Evolutionary conservation across 1,140 invertebrate species (phyloP).

Genomic region (Cotesia chilonis): DNA sequence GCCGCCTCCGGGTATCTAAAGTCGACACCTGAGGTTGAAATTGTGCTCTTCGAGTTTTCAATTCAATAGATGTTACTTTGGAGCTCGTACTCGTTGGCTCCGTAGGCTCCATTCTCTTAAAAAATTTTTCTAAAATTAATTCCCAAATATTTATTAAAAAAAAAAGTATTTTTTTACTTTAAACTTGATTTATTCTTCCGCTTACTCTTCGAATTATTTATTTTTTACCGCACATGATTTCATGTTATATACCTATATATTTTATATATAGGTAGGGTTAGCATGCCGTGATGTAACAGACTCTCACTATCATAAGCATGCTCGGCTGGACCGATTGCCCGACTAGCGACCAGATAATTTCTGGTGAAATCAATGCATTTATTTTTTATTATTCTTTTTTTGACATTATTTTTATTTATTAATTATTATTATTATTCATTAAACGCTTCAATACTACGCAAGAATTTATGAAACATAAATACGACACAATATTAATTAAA

Average conservation of each 20-base stretch:
- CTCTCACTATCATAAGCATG: constrained; percentile 28
- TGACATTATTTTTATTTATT: constrained; percentile 2
- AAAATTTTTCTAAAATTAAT: constrained; percentile 4
- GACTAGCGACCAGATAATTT: constrained; percentile 34
- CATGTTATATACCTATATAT: neutral
- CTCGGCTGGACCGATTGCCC: constrained; percentile 30
- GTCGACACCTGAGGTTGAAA: constrained; percentile 75
- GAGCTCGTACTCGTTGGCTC: constrained; percentile 35
- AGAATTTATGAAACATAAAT: neutral
- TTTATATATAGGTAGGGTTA: constrained; percentile 13
- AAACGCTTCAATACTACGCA: constrained; percentile 1
- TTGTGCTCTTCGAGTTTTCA: constrained; percentile 60
- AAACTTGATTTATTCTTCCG: neutral
- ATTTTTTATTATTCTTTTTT: constrained; percentile 22
- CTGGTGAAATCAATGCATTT: constrained; percentile 34
- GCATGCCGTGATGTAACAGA: constrained; percentile 30
- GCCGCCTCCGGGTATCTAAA: constrained; percentile 75
- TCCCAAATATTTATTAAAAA: constrained; percentile 10
- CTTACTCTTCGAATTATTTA: neutral
- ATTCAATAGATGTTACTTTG: constrained; percentile 53
- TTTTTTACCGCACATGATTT: constrained; percentile 5
- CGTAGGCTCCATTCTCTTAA: constrained; percentile 49
- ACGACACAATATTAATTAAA: no score
- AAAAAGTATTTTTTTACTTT: neutral
- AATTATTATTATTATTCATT: constrained; percentile 1